Conservation (phyloP, 2,888 invertebrate genomes). For the Luperina testacea region DNA sequence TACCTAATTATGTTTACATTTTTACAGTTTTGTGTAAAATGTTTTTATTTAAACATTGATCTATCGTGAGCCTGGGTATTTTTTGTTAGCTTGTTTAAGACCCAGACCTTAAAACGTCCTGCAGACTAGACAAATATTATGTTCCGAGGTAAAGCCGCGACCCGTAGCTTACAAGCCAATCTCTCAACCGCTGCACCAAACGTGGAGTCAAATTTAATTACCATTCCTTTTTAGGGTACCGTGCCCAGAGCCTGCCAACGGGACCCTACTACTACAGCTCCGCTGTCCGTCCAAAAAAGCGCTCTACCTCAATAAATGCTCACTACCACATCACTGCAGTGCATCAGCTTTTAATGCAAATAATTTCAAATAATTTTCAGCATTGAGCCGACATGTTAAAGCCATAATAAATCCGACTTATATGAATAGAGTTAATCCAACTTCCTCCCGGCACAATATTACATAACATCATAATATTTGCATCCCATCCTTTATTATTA, state of each 20-base stretch:
- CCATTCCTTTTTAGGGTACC: background rate
- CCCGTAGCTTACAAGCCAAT: too few species aligned
- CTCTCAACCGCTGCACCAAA: background rate
- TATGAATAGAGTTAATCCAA: constrained; percentile 20
- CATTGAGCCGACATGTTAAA: background rate
- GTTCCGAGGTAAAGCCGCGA: background rate
- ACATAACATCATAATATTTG: constrained; percentile 6
- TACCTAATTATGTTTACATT: too few species aligned
- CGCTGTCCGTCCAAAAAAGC: background rate
- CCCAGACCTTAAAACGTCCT: background rate
- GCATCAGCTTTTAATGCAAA: background rate
- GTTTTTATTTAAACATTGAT: background rate
- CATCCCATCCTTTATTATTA: background rate
- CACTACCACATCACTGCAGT: background rate
- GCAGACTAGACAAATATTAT: background rate
- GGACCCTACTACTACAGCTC: background rate
- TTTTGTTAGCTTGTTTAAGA: background rate
- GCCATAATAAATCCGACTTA: background rate
- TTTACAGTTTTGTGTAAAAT: too few species aligned
- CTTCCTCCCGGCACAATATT: constrained; percentile 2
- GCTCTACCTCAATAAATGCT: background rate
- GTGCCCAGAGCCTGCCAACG: background rate
- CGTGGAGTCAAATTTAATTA: background rate
- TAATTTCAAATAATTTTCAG: background rate
- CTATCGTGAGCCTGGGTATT: background rate